Conservation (phyloP, 2,888 invertebrate genomes). For the Holacanthella duospinosa region DNA sequence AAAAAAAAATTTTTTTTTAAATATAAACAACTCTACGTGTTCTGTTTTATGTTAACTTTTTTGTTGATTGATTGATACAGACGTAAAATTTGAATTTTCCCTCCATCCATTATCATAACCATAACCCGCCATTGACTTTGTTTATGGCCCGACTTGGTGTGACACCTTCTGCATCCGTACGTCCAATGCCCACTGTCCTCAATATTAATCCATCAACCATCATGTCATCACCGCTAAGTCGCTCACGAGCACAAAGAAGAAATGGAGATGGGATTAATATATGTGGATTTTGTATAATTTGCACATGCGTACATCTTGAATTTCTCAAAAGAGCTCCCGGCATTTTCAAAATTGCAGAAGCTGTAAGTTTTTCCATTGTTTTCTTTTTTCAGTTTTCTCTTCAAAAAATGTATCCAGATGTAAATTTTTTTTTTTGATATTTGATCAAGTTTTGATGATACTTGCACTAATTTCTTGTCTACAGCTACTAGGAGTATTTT, state of each 20-base stretch:
- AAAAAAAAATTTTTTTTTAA: too few species aligned
- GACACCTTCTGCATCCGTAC: slow-evolving; percentile 26
- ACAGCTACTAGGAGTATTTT: slow-evolving; percentile 66
- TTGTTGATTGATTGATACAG: too few species aligned
- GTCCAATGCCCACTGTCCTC: slow-evolving; percentile 30
- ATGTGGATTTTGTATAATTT: slow-evolving; percentile 64
- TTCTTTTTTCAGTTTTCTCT: background rate
- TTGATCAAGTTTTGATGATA: background rate
- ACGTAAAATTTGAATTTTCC: too few species aligned
- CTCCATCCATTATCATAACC: too few species aligned
- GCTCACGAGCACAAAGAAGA: slow-evolving; percentile 8
- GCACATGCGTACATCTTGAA: slow-evolving; percentile 65
- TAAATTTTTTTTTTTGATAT: background rate
- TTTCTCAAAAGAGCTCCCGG: slow-evolving; percentile 64
- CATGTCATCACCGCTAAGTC: slow-evolving; percentile 31
- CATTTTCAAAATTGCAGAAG: slow-evolving; percentile 61
- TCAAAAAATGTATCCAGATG: background rate
- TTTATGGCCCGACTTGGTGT: slow-evolving; percentile 20
- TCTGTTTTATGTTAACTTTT: too few species aligned
- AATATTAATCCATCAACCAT: slow-evolving; percentile 32
- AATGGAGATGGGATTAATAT: slow-evolving; percentile 46
- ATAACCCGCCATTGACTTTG: too few species aligned
- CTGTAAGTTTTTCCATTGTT: slow-evolving; percentile 48
- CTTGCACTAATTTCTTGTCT: background rate
- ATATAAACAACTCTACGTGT: too few species aligned